Evolutionary conservation across 2,888 invertebrate species (phyloP).

Genomic region (Empis stercorea): DNA sequence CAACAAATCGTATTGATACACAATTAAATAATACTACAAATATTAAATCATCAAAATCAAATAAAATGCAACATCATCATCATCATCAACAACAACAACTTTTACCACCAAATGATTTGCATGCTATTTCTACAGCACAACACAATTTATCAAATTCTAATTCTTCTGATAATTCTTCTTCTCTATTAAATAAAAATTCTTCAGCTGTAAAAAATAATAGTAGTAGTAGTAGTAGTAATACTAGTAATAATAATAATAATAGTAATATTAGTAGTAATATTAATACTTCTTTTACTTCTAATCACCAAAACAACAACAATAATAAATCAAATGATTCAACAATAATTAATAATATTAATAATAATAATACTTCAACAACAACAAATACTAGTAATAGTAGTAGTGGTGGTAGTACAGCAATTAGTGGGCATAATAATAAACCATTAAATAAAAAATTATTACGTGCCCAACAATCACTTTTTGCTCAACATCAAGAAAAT

Average conservation of each 20-base stretch:
- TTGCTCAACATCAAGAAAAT: conserved; percentile 4
- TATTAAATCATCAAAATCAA: background rate
- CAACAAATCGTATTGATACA: background rate
- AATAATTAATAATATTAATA: conserved; percentile 10
- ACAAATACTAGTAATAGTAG: conserved; percentile 1
- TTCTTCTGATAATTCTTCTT: conserved; percentile 9
- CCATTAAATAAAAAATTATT: conserved; percentile 34
- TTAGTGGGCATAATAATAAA: conserved; percentile 14
- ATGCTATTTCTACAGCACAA: background rate
- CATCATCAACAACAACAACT: conserved; percentile 5
- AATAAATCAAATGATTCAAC: conserved; percentile 2
- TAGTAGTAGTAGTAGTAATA: conserved; percentile 15
- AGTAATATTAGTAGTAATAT: conserved; percentile 14
- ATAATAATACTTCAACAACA: conserved; percentile 11
- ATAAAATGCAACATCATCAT: conserved; percentile 10
- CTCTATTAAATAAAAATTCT: conserved; percentile 10
- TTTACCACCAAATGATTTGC: conserved; percentile 4
- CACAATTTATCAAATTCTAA: conserved; percentile 10
- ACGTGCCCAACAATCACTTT: conserved; percentile 32
- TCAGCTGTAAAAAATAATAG: conserved; percentile 12
- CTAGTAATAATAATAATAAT: conserved; percentile 10
- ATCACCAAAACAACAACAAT: conserved; percentile 9
- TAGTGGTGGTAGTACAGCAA: conserved; percentile 6
- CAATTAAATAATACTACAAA: background rate
- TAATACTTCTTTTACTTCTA: conserved; percentile 9